A percentile compares a stretch with the other conserved stretches of the same genome.
Conservation (phyloP, 2,888 invertebrate genomes). For the Eremobia ochroleuca region DNA sequence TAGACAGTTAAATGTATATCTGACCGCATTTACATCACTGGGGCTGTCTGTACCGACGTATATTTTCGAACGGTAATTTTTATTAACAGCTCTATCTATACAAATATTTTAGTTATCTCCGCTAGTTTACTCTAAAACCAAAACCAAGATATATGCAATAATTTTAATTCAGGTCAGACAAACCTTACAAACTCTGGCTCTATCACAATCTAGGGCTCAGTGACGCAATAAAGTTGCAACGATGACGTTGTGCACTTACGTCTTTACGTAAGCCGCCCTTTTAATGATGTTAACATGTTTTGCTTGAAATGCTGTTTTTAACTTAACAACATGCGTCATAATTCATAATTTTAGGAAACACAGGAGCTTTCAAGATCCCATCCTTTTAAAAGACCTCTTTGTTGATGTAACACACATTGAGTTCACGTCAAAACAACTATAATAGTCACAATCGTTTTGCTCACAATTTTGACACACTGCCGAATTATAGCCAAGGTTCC, state of each 20-base stretch:
- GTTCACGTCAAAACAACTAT: background rate
- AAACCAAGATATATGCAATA: background rate
- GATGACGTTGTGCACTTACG: slow-evolving; percentile 21
- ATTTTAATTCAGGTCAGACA: background rate
- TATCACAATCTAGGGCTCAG: slow-evolving; percentile 26
- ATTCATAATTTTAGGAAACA: background rate
- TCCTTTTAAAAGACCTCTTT: background rate
- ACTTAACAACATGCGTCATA: background rate
- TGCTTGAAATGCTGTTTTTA: background rate
- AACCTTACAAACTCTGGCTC: background rate
- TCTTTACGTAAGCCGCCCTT: slow-evolving; percentile 11
- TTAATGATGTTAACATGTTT: slow-evolving; percentile 16
- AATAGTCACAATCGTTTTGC: background rate
- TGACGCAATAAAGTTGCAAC: slow-evolving; percentile 29
- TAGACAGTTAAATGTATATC: background rate
- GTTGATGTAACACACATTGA: background rate
- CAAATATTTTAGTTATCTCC: too few species aligned
- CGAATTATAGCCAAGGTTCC: background rate
- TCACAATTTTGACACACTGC: background rate
- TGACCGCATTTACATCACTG: too few species aligned
- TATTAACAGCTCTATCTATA: too few species aligned
- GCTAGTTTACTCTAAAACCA: background rate
- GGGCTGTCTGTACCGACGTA: too few species aligned
- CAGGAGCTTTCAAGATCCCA: background rate
- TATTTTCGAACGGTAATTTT: too few species aligned